Base-by-base conservation (phyloP, 2,888 invertebrate species). In the Clostera curtula region DNA sequence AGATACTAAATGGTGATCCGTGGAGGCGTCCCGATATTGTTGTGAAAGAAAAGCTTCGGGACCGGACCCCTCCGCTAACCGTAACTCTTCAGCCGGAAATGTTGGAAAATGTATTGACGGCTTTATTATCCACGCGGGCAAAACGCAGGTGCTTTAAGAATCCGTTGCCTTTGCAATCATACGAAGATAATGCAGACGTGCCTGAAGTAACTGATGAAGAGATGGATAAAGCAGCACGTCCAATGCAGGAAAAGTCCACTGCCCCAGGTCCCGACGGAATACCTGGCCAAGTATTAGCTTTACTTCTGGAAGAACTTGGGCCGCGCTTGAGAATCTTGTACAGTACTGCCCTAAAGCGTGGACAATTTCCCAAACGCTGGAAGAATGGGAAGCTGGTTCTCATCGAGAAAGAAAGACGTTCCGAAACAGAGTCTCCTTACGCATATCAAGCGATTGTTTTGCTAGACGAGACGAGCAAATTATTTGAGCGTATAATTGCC, bases 361-460 rank as follows among this genome's bases (percentile, higher is more conserved):
- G 17, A 17, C 17, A 5, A 6, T 12, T 23, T 9, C 22, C 22
- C 4, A 1, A n/a, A 3, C n/a, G n/a, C 2, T 23, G 22, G 22
- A 23, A 23, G 6, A 13, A 13, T 3, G 22, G 22, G 4, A 13
- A n/a, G n/a, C 22, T 23, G 4, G 13, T 23, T n/a, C 22, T 23
- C 3, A 6, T 23, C 3, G 2, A n/a, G 13, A 23, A 23, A 5
- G 14, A 14, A 3, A 14, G 22, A 6, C 22, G 22, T 2, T 14
- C 22, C 2, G 14, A n/a, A n/a, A n/a, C 22, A 9, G 13, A 23
- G 2, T 23, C 22, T 14, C 22, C 22, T 4, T 13, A 13, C 11
- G 22, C 22, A 3, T 23, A 23, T 8, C 22, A 14, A n/a, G 13
- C 22, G 3, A 23, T 23, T 6, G 22, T 23, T 1, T 3, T 23